phyloP scores from a whole-genome alignment of 1,140 invertebrate species.

The Drosophila arizonae region DNA sequence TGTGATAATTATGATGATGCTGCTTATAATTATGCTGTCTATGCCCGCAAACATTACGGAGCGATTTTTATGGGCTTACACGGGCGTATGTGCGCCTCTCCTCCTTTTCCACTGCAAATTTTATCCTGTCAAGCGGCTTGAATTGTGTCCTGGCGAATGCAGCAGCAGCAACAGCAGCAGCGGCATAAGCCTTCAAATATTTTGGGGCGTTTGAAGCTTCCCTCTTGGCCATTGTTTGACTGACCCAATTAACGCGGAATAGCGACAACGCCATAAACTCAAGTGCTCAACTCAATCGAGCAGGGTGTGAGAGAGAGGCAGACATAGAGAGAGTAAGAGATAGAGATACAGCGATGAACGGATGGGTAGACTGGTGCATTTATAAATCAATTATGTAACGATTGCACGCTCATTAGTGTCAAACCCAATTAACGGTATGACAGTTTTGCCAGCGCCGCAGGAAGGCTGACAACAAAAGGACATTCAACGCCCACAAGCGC shows the following conservation, averaged over 20 bases:
- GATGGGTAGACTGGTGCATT: constrained; percentile 44
- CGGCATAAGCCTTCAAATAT: constrained; percentile 27
- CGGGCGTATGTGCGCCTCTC: constrained; percentile 19
- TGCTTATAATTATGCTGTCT: constrained; percentile 12
- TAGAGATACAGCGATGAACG: not conserved
- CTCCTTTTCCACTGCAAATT: constrained; percentile 16
- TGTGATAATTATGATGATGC: constrained; percentile 2
- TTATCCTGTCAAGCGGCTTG: constrained; percentile 28
- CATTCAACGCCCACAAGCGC: not conserved
- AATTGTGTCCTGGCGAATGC: constrained; percentile 28
- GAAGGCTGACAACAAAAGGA: constrained; percentile 1
- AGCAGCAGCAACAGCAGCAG: constrained; percentile 15
- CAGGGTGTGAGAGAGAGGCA: not conserved
- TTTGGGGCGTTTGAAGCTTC: constrained; percentile 34
- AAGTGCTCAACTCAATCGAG: constrained; percentile 49
- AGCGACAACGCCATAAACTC: constrained; percentile 74
- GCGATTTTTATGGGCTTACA: constrained; percentile 56
- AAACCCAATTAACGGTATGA: constrained; percentile 79
- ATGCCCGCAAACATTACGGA: constrained; percentile 30
- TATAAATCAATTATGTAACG: constrained; percentile 81
- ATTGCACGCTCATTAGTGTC: constrained; percentile 79
- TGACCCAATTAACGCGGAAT: constrained; percentile 67
- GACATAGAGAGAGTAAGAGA: not conserved
- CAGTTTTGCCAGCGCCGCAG: constrained; percentile 54
- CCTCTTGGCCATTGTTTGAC: constrained; percentile 60